These are phyloP conservation scores for Coccyzus lansbergi DNA, from an alignment of 2,797 vertebrate species.

Conservation along the genomic window DNA sequence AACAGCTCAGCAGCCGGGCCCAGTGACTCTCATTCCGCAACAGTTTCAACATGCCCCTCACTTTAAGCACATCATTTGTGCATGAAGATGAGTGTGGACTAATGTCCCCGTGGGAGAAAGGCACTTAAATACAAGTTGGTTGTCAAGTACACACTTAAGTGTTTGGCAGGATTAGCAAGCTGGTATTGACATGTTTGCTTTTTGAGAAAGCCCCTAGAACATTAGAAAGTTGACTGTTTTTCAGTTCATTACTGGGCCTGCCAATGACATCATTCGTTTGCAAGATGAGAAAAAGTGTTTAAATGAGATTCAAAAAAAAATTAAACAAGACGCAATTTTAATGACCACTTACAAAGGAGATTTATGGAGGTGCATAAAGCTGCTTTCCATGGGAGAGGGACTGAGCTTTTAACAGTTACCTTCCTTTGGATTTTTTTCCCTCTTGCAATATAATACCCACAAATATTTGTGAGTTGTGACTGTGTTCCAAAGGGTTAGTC, in stretches of 20 bases:
- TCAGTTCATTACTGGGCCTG: slow-evolving; percentile 72
- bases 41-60: not conserved
- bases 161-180: slow-evolving; percentile 28
- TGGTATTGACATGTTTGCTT: slow-evolving; percentile 63
- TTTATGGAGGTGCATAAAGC: slow-evolving; percentile 82
- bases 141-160: slow-evolving; percentile 20
- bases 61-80: not conserved
- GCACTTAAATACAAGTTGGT: not conserved
- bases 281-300: slow-evolving; percentile 77
- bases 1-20: not conserved
- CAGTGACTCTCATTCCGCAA: slow-evolving; percentile 25
- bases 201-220: slow-evolving; percentile 68
- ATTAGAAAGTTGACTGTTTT: slow-evolving; percentile 60
- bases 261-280: slow-evolving; percentile 78
- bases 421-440: slow-evolving; percentile 58
- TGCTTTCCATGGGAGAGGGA: slow-evolving; percentile 76
- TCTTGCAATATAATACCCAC: slow-evolving; percentile 81
- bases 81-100: slow-evolving; percentile 10
- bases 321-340: slow-evolving; percentile 82
- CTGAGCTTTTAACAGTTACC: slow-evolving; percentile 81
- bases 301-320: slow-evolving; percentile 74
- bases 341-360: slow-evolving; percentile 80
- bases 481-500: slow-evolving; percentile 73
- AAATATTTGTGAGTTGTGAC: slow-evolving; percentile 84
- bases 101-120: not conserved